Percentiles rank a stretch among this genome's conserved stretches.
These are phyloP conservation scores for Onthophagus taurus DNA, from an alignment of 1,140 invertebrate genomes.

Conservation along the genomic window DNA sequence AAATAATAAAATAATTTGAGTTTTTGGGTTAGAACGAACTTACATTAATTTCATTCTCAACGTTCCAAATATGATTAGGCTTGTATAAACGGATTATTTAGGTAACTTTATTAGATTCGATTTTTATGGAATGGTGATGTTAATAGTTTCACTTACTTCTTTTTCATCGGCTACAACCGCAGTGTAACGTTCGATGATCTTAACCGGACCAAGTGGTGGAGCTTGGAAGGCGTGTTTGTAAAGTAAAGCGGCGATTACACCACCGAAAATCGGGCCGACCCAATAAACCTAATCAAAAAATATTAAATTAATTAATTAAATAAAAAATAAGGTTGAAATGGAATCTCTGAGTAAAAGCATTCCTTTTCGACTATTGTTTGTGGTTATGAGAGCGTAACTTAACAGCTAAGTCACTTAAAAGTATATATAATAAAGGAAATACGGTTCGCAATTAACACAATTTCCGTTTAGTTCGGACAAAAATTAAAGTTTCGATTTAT, in stretches of 20 bases:
- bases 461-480: too few relatives aligned
- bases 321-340: too few relatives aligned
- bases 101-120: not conserved
- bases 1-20: not conserved
- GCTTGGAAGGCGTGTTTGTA: conserved; percentile 64
- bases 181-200: conserved; percentile 42
- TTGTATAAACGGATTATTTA: too few relatives aligned
- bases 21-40: conserved; percentile 1
- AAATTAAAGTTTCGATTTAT: too few relatives aligned
- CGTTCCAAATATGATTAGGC: conserved; percentile 9
- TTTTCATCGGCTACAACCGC: conserved; percentile 54
- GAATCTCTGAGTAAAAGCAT: too few relatives aligned
- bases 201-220: conserved; percentile 36
- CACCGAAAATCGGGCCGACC: conserved; percentile 75
- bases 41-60: conserved; percentile 11
- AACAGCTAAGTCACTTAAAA: too few relatives aligned
- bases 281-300: conserved; percentile 65
- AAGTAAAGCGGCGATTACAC: conserved; percentile 62
- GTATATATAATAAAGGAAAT: too few relatives aligned
- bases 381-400: too few relatives aligned
- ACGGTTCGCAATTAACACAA: too few relatives aligned
- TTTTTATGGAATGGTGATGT: not conserved
- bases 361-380: too few relatives aligned
- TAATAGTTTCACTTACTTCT: conserved; percentile 51
- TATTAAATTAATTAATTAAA: too few relatives aligned